phyloP scores from a whole-genome alignment of 2,797 vertebrate genomes.

The Lacerta bilineata region DNA sequence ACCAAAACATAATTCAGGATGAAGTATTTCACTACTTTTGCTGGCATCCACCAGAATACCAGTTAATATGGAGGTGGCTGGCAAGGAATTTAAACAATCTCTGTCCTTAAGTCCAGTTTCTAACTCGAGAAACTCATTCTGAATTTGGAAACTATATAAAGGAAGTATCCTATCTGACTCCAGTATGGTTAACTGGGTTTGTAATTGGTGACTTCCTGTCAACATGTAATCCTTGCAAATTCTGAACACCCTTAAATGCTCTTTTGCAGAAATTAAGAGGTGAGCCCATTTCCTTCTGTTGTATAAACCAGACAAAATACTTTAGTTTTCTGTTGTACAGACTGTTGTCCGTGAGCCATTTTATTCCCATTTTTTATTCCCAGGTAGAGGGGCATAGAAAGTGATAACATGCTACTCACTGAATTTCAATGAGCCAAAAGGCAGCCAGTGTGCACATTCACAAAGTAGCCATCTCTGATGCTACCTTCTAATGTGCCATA shows the following conservation, averaged over 20 bases:
- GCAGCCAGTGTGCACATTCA: not conserved
- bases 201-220: too few species aligned
- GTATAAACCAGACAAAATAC: too few species aligned
- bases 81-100: not conserved
- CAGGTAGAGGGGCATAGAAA: not conserved
- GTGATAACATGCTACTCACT: too few species aligned
- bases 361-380: not conserved
- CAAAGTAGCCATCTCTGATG: not conserved
- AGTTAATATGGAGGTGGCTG: not conserved
- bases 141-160: not conserved
- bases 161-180: not conserved
- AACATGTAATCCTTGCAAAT: not conserved
- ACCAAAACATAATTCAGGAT: not conserved
- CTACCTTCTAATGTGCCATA: not conserved
- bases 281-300: too few species aligned
- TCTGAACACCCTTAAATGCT: not conserved
- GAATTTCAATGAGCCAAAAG: too few species aligned
- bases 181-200: not conserved
- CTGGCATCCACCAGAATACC: not conserved
- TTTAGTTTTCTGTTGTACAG: too few species aligned
- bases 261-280: conserved; percentile 11
- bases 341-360: too few species aligned
- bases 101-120: not conserved
- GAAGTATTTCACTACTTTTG: not conserved
- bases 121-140: not conserved